Evolutionary conservation across 1,140 invertebrate species (phyloP).

Genomic region (Formica exsecta): DNA sequence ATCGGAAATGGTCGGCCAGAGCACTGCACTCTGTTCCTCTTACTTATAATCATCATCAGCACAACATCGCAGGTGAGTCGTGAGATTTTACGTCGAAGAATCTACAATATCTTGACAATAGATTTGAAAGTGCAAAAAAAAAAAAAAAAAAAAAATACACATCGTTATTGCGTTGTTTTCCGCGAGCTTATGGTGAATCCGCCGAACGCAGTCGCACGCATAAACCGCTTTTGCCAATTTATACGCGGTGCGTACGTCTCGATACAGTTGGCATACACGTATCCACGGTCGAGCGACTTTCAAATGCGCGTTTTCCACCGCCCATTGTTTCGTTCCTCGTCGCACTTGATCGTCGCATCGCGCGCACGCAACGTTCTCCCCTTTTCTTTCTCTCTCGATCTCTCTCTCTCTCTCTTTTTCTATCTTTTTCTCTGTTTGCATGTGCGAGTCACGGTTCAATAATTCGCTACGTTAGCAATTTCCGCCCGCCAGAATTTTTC

Average conservation of each 20-base stretch:
- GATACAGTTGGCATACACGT: conserved; percentile 62
- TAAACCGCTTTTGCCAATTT: conserved; percentile 67
- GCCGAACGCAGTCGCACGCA: conserved; percentile 9
- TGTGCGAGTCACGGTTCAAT: conserved; percentile 70
- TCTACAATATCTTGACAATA: background rate
- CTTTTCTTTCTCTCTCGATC: conserved; percentile 22
- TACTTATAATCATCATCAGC: conserved; percentile 94
- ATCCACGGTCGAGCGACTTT: conserved; percentile 60
- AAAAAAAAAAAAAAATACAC: background rate
- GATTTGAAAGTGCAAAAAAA: no score
- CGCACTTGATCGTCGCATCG: conserved; percentile 19
- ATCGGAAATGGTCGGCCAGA: conserved; percentile 90
- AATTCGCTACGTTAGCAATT: conserved; percentile 73
- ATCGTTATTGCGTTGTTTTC: background rate
- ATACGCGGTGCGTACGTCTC: background rate
- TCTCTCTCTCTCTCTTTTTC: background rate
- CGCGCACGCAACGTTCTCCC: background rate
- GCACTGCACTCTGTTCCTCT: conserved; percentile 91
- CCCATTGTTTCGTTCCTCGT: conserved; percentile 63
- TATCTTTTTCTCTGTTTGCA: conserved; percentile 38
- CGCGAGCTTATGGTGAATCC: background rate
- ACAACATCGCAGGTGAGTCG: conserved; percentile 91
- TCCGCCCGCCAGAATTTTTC: conserved; percentile 70
- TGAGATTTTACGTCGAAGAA: no score
- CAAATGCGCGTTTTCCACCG: conserved; percentile 70